These are phyloP conservation scores for Tuta absoluta DNA, from an alignment of 2,888 invertebrate species.

Conservation along the genomic window DNA sequence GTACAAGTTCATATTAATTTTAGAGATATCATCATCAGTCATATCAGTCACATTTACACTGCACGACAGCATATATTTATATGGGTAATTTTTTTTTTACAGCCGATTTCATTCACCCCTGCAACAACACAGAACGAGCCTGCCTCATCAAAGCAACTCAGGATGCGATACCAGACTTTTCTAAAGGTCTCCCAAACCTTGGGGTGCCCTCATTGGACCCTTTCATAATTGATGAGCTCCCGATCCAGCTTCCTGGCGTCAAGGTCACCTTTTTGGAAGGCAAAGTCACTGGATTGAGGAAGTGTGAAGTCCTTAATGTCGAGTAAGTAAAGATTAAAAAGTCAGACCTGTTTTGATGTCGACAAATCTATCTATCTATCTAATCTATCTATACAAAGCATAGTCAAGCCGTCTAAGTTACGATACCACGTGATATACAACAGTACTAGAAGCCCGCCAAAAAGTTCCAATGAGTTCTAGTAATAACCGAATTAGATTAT, in stretches of 20 bases:
- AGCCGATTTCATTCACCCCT: slow-evolving; percentile 74
- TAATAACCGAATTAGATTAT: too few species aligned
- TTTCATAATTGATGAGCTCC: slow-evolving; percentile 68
- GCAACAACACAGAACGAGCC: slow-evolving; percentile 66
- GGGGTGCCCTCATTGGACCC: slow-evolving; percentile 72
- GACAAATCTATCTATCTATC: too few species aligned
- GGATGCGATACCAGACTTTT: slow-evolving; percentile 70
- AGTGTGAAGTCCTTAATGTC: slow-evolving; percentile 71
- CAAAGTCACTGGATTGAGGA: slow-evolving; percentile 68
- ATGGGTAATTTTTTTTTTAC: slow-evolving; percentile 36
- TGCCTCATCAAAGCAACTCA: slow-evolving; percentile 69
- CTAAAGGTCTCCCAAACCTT: slow-evolving; percentile 66
- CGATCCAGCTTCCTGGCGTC: slow-evolving; percentile 73
- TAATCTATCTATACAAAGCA: too few species aligned
- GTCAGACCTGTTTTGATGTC: too few species aligned
- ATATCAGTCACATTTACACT: too few species aligned
- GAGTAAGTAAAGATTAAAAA: slow-evolving; percentile 66
- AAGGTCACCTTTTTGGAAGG: slow-evolving; percentile 72
- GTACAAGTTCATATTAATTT: too few species aligned
- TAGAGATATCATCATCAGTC: too few species aligned
- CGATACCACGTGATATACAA: too few species aligned
- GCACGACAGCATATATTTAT: background rate
- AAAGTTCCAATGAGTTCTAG: too few species aligned
- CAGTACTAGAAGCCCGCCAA: too few species aligned
- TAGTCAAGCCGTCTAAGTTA: too few species aligned